Base-by-base conservation (phyloP, 2,888 invertebrate species). In the Abrostola triplasia region DNA sequence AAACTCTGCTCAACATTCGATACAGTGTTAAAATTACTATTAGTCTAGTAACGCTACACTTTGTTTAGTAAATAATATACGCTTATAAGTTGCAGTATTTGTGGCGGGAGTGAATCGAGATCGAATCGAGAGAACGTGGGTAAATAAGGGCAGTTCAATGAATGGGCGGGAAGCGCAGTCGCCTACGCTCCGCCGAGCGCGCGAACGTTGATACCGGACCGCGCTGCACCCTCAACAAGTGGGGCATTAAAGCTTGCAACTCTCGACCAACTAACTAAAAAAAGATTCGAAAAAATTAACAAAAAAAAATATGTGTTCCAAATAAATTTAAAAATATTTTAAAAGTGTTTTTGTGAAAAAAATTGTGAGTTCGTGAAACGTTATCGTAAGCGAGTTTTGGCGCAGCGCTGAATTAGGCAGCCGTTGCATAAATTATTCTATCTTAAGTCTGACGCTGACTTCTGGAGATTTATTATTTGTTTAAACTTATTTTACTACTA, bases 141-240 rank as follows among this genome's bases (percentile, higher is more conserved):
- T 92, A 85, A 79, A 72, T 72, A 78, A 66, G 76, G 77, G 78
- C 83, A 82, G 88, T 84, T 86, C 88, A 88, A 90, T 90, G 90
- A 90, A 92, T 92, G 92, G 88, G 88, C 84, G 88, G 88, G 87
- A 87, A 90, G 92, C 93, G 92, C 94, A 94, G 94, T 93, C 91
- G 93, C 84, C 88, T 86, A 89, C 88, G 92, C 90, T 91, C 88
- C 89, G 91, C 78, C 90, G 91, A 87, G 89, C 92, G 93, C 92
- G 93, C 92, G 93, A 92, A 92, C 92, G 92, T 92, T 87, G 78
- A 75, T 76, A 82, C 67, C 81, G 81, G 83, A 71, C 77, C 77
- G 79, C 73, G 68, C 73, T 79, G 78, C 79, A 73, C 70, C 86
- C 84, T 90, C 92, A 92, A 93, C 92, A 92, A 93, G 92, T 93